These are phyloP conservation scores for Sebastiscus albofasciatus DNA, from an alignment of 2,797 vertebrate species.

Conservation along the genomic window DNA sequence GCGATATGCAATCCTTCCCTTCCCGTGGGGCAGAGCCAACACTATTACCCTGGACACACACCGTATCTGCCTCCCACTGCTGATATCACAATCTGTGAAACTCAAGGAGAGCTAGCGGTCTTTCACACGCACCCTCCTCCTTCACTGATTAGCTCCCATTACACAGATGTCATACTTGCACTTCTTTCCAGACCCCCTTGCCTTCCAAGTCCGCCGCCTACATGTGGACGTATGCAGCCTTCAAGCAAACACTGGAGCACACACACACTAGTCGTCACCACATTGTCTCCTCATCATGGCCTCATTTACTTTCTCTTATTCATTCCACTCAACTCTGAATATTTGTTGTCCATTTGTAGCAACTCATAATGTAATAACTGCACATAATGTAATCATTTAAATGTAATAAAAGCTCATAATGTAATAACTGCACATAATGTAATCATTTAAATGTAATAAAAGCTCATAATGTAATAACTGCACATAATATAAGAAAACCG, in stretches of 20 bases:
- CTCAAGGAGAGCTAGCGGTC: conserved; percentile 49
- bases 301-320: not conserved
- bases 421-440: not conserved
- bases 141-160: conserved; percentile 51
- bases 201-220: not conserved
- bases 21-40: conserved; percentile 46
- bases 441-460: not conserved
- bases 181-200: not conserved
- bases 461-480: not conserved
- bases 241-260: not conserved
- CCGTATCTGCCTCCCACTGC: conserved; percentile 32
- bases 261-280: not conserved
- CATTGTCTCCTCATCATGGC: not conserved
- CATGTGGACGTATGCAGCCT: not conserved
- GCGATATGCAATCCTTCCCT: conserved; percentile 49
- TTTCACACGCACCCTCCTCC: conserved; percentile 16
- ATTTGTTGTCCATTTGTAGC: not conserved
- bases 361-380: not conserved
- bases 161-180: conserved; percentile 23
- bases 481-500: too few relatives aligned
- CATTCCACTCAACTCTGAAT: not conserved
- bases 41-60: conserved; percentile 40
- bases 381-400: not conserved
- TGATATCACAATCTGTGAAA: conserved; percentile 65
- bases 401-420: not conserved